Evolutionary conservation across 2,797 vertebrate species (phyloP).

Genomic region (Pelochelys cantorii): DNA sequence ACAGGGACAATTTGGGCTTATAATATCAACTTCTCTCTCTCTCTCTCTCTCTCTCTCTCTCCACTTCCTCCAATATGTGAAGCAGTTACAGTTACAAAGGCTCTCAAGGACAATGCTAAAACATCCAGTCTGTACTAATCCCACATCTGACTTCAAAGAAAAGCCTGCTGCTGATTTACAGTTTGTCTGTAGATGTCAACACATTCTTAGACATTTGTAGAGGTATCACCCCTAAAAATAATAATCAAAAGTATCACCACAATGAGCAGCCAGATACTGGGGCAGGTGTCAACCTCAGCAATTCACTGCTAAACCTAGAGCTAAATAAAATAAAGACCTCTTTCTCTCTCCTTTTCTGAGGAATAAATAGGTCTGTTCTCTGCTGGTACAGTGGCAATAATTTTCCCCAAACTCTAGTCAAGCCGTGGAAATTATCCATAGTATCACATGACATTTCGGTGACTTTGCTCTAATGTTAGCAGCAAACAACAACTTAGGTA

Average conservation of each 20-base stretch:
- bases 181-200: background rate
- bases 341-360: background rate
- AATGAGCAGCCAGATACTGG: background rate
- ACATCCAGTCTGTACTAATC: background rate
- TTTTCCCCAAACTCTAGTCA: background rate
- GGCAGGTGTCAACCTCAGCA: accelerated
- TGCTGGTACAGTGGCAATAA: background rate
- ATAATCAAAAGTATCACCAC: background rate
- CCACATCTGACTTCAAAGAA: background rate
- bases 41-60: background rate
- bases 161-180: background rate
- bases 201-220: background rate
- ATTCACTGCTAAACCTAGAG: background rate
- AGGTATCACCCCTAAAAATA: background rate
- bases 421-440: background rate
- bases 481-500: background rate
- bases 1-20: background rate
- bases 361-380: background rate
- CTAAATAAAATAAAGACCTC: background rate
- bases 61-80: background rate
- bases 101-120: background rate
- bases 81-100: background rate
- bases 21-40: background rate
- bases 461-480: background rate
- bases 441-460: background rate